Evolutionary conservation across 2,113 vertebrate species (phyloP).

Genomic region (Garra rufa): DNA sequence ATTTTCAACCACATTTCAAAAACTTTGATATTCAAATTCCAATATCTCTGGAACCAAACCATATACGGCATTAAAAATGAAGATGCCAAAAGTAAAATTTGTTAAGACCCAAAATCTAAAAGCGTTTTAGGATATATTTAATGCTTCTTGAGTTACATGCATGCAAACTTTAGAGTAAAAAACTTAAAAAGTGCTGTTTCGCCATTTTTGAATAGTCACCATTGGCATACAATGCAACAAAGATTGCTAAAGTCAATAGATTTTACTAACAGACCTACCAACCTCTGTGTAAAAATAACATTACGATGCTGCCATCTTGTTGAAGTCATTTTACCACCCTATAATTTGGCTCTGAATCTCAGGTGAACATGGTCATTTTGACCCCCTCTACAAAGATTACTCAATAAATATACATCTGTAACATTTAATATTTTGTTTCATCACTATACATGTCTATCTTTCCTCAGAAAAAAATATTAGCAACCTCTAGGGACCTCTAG

Average conservation of each 20-base stretch:
- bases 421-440: not conserved
- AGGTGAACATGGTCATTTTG: too few relatives aligned
- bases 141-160: not conserved
- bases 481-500: not conserved
- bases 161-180: not conserved
- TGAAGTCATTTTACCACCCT: not conserved
- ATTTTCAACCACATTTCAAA: too few relatives aligned
- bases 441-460: not conserved
- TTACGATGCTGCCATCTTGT: not conserved
- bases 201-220: not conserved
- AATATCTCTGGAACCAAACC: too few relatives aligned
- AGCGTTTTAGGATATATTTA: too few relatives aligned
- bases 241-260: too few relatives aligned
- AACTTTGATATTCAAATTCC: too few relatives aligned
- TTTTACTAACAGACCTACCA: not conserved
- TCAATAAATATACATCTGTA: not conserved
- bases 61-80: too few relatives aligned
- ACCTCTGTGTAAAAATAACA: not conserved
- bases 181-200: not conserved
- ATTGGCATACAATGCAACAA: not conserved
- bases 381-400: not conserved
- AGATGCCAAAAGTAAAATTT: too few relatives aligned
- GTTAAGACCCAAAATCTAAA: too few relatives aligned
- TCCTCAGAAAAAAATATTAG: not conserved
- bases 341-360: too few relatives aligned